A percentile compares a stretch with the other conserved stretches of the same genome.
These are phyloP conservation scores for Oppia nitens DNA, from an alignment of 1,140 invertebrate genomes.

Conservation along the genomic window DNA sequence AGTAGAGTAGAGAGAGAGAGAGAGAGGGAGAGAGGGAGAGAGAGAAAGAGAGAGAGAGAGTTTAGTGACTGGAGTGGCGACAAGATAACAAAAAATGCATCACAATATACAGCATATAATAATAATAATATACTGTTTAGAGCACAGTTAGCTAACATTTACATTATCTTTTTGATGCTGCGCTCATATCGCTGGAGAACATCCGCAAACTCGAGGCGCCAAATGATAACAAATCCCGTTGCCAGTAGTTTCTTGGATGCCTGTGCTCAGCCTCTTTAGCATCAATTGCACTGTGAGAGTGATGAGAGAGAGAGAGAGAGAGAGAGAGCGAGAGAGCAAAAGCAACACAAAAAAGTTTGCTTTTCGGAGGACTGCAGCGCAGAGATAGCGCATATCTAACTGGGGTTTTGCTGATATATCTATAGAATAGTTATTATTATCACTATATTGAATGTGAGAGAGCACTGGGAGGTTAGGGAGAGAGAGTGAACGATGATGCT, in stretches of 20 bases:
- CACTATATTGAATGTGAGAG: too few relatives aligned
- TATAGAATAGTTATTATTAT: background rate
- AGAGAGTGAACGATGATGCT: background rate
- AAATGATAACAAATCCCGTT: background rate
- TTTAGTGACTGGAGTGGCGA: too few relatives aligned
- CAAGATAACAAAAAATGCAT: background rate
- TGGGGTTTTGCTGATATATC: background rate
- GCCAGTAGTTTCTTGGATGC: background rate
- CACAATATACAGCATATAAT: background rate
- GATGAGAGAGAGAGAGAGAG: too few relatives aligned
- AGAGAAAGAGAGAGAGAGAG: too few relatives aligned
- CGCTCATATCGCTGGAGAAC: background rate
- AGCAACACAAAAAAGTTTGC: background rate
- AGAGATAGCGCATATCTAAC: background rate
- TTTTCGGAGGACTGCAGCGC: background rate
- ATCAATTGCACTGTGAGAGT: too few relatives aligned
- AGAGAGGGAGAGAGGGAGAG: too few relatives aligned
- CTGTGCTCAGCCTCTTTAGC: background rate
- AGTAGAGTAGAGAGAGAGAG: too few relatives aligned
- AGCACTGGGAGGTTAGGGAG: background rate
- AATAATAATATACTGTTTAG: background rate
- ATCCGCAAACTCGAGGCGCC: background rate
- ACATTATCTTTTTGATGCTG: background rate
- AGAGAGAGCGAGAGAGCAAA: too few relatives aligned
- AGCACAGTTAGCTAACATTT: too few relatives aligned